Evolutionary conservation across 2,888 invertebrate species (phyloP), one percentile per base, ranked within the genome.

Genomic region (Mystacides longicornis): DNA sequence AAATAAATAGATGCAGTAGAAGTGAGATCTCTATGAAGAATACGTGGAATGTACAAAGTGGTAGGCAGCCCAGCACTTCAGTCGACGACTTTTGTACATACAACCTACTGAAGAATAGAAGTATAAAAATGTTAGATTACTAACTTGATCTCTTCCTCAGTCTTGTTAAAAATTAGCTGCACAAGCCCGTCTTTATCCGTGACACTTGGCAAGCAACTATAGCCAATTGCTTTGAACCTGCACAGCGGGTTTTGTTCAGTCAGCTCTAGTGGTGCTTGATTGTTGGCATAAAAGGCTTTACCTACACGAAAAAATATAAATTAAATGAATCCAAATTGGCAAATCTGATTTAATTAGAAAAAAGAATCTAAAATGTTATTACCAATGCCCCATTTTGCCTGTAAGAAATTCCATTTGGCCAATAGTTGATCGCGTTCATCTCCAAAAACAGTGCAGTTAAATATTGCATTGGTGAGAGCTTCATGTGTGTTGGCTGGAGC

Each of bases 401-500:
- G 96, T 49, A 98, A 75, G 65, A 94, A 86, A 71, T 99, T 99
- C 89, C 95, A 95, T 67, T 91, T 89, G 2, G 93, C 93, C 23
- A 99, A 79, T 23, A 94, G 88, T 57, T 87, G 86, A 69, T 99
- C 98, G 31, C 97, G 78, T 68, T 99, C 98, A 69, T 99, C 98
- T 16, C 93, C 93, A 69, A 90, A 98, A 49, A 97, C 82, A 51
- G 84, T 85, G 59, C 87, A 87, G 66, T 86, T 86, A 63, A 86
- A 85, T 1, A 90, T 84, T 0, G 89, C 85, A 57, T 85, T 84
- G 7, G 84, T 82, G 45, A 89, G 75, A 0, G 85, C 85, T 65
- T 88, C 87, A 33, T 84, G 81, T 0, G 85, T 79, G 57, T 81
- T 81, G 1, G 79, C 68, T 1, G 78, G 73, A 1, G 77, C 73